Conservation (phyloP, 2,113 vertebrate genomes). For the human region GRCh38 chr1:210152501-210153000, state of each 20-base stretch:
- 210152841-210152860: background rate
- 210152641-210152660: background rate
- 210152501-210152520: background rate
- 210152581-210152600: constrained; percentile 1
- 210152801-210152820: background rate
- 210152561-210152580: background rate
- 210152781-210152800: background rate
- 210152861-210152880: background rate
- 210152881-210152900: background rate
- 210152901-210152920: background rate
- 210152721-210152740: background rate
- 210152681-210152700: background rate
- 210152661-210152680: background rate
- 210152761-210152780: background rate
- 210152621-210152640: background rate
- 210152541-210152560: background rate
- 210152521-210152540: background rate
- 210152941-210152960: background rate
- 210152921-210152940: background rate
- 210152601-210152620: background rate
- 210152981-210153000: background rate
- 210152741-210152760: background rate
- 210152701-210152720: background rate
- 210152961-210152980: background rate
- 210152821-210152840: background rate